Evolutionary conservation across 2,113 vertebrate species (phyloP), one percentile per base, ranked within the genome.

Genomic region (Phodopus roborovskii): DNA sequence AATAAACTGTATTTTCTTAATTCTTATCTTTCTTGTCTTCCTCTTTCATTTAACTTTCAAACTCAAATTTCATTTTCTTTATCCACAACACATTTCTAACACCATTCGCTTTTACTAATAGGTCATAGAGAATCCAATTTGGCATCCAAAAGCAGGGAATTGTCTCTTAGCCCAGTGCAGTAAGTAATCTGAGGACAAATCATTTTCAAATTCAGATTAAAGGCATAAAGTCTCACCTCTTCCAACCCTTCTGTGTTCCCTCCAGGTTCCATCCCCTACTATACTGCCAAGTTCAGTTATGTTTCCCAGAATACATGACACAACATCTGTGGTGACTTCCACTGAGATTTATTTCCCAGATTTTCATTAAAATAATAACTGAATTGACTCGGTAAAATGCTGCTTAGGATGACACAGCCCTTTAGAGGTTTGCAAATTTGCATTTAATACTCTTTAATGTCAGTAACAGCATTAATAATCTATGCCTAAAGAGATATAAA

Each of bases 391-490:
- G 95, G 97, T 98, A 98, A 98, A 98, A 97, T 94, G 92, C 95
- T 98, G 84, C 90, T 98, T 98, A 96, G 94, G 96, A 96, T 97
- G 98, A 98, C 98, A 98, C 98, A 97, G 94, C 91, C 97, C 97
- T 98, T 98, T 91, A 94, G 78, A 98, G 98, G 94, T 98, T 98
- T 97, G 36, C 78, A 98, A 98, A 98, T 98, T 98, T 98, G 96
- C 97, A 98, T 98, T 98, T 98, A 98, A 98, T 98, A 97, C n/a
- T 79, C 93, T 97, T 98, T 98, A 98, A 97, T 98, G 97, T 96
- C 97, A 98, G 98, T 98, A 97, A 97, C 62, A 78, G 93, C 96
- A 98, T 98, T 98, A 98, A 98, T 98, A 98, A 98, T 97, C 97
- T 98, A 92, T 98, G 97, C 96, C 97, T 98, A 97, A 98, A 98